Conservation (phyloP, 1,140 invertebrate species). For the Drosophila pseudoobscura region DNA sequence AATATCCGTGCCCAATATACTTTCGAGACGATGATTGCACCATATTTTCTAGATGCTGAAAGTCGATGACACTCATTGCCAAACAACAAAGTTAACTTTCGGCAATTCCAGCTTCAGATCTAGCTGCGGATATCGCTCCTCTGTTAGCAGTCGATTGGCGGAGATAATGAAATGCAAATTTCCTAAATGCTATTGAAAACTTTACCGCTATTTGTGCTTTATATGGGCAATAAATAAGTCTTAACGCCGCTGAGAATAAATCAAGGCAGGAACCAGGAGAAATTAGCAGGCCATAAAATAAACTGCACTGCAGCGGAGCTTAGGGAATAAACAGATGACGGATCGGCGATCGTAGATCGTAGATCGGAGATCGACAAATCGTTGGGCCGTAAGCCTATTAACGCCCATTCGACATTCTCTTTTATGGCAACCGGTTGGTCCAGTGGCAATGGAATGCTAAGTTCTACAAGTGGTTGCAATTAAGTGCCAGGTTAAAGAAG, state of each 20-base stretch:
- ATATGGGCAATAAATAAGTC: constrained; percentile 47
- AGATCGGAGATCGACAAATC: constrained; percentile 13
- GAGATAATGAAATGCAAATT: constrained; percentile 43
- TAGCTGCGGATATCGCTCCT: constrained; percentile 8
- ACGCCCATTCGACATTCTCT: constrained; percentile 26
- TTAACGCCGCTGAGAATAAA: constrained; percentile 45
- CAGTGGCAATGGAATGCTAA: constrained; percentile 1
- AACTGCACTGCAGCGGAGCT: constrained; percentile 11
- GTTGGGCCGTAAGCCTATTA: constrained; percentile 16
- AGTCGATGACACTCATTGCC: constrained; percentile 61
- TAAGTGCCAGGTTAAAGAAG: constrained; percentile 32
- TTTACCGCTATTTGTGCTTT: constrained; percentile 32
- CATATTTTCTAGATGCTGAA: constrained; percentile 34
- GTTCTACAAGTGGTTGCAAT: constrained; percentile 49
- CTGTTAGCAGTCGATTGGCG: constrained; percentile 46
- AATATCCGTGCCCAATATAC: constrained; percentile 1
- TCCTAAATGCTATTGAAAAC: constrained; percentile 17
- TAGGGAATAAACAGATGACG: constrained; percentile 13
- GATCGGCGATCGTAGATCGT: not conserved
- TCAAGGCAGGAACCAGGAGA: constrained; percentile 30
- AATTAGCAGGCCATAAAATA: constrained; percentile 65
- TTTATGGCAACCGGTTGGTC: constrained; percentile 61
- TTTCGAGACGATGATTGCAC: constrained; percentile 25
- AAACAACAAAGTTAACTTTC: constrained; percentile 29
- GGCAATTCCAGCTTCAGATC: constrained; percentile 32